Conservation (phyloP, 2,113 vertebrate genomes). For the Lathamus discolor region DNA sequence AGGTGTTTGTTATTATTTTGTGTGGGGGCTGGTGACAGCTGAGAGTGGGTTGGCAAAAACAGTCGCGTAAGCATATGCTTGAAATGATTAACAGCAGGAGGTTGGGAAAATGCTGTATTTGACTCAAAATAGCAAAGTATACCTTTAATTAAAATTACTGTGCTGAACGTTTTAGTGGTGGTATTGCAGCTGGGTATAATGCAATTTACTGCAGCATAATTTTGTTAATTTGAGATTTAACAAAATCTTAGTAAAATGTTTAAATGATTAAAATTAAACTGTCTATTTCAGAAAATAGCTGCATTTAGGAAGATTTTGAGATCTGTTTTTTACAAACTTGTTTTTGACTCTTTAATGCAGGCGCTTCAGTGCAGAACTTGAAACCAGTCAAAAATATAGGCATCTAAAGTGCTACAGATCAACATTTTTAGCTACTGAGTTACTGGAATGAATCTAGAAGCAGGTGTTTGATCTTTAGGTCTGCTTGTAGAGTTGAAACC, state of each 20-base stretch:
- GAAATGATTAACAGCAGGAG: conserved; percentile 5
- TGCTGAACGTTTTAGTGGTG: neutral
- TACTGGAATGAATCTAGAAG: conserved; percentile 26
- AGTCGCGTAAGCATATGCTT: conserved; percentile 2
- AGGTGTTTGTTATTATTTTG: conserved; percentile 38
- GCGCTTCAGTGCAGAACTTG: neutral
- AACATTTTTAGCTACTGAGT: conserved; percentile 3
- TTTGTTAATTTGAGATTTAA: neutral
- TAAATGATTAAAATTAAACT: neutral
- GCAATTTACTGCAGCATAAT: neutral
- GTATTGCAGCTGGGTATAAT: neutral
- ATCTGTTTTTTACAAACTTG: neutral
- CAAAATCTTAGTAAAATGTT: neutral
- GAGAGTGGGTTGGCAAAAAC: conserved; percentile 29
- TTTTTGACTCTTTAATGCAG: neutral
- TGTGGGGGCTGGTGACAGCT: conserved; percentile 50
- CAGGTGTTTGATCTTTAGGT: conserved; percentile 41
- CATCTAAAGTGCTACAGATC: neutral
- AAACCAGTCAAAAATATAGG: neutral
- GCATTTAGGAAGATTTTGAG: neutral
- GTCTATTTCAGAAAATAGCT: neutral
- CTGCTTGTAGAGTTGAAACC: conserved; percentile 22
- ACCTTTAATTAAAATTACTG: neutral
- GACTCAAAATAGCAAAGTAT: neutral
- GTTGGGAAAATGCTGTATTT: neutral